Percentiles rank a stretch among this genome's conserved stretches.
These are phyloP conservation scores for Spongia lamella DNA, from an alignment of 37 sponge, comb jelly and placozoan genomes.

Conservation along the genomic window DNA sequence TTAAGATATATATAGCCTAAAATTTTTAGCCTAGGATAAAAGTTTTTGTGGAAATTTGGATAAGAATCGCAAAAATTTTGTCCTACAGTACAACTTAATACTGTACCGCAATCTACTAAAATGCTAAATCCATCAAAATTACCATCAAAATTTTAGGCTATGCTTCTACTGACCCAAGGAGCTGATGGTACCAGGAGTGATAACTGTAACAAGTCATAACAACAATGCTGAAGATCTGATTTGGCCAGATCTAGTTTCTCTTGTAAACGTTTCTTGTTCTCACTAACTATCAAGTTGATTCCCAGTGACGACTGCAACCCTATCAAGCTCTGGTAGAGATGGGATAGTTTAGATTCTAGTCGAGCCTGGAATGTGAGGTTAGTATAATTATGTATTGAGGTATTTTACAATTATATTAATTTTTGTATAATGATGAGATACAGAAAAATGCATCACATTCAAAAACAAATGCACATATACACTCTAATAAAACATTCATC, in stretches of 20 bases:
- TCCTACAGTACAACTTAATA: too few species aligned
- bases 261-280: neutral
- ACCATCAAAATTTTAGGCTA: neutral
- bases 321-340: constrained; percentile 37
- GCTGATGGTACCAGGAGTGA: constrained; percentile 61
- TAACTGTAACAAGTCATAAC: constrained; percentile 43
- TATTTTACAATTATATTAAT: too few species aligned
- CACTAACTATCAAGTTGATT: constrained; percentile 19
- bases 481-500: neutral
- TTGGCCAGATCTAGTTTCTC: constrained; percentile 5
- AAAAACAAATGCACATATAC: neutral
- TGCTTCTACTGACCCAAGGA: constrained; percentile 58
- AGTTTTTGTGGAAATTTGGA: too few species aligned
- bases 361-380: constrained; percentile 14
- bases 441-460: too few species aligned
- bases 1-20: too few species aligned
- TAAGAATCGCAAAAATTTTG: too few species aligned
- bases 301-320: constrained; percentile 27
- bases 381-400: too few species aligned
- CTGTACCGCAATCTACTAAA: too few species aligned
- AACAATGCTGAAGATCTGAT: constrained; percentile 5
- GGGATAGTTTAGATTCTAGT: constrained; percentile 48
- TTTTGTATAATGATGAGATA: too few species aligned
- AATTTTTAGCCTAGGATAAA: too few species aligned
- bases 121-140: too few species aligned